A percentile compares a stretch with the other conserved stretches of the same genome.
These are phyloP conservation scores for Sebastiscus albofasciatus DNA, from an alignment of 2,797 vertebrate genomes.

Conservation along the genomic window DNA sequence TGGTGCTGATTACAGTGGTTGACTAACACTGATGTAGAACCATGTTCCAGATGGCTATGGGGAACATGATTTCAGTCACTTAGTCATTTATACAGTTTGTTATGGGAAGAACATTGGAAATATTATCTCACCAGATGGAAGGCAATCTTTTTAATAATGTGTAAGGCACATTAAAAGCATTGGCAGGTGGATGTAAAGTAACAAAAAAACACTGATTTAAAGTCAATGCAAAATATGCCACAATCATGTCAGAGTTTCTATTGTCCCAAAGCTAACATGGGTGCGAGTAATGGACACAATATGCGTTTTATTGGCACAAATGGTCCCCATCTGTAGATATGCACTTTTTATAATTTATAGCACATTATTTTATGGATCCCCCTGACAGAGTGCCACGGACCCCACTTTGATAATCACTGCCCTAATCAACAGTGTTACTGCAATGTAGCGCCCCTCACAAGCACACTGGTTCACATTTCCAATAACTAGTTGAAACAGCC, in stretches of 20 bases:
- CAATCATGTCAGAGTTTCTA: no score
- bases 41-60: not conserved
- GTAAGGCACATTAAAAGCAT: not conserved
- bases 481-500: not conserved
- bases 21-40: not conserved
- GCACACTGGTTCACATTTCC: not conserved
- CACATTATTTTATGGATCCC: no score
- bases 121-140: not conserved
- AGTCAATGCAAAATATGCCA: no score
- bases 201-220: not conserved
- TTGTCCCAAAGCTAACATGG: no score
- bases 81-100: not conserved
- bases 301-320: no score
- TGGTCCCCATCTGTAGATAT: no score
- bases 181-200: not conserved
- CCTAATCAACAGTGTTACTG: not conserved
- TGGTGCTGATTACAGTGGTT: not conserved
- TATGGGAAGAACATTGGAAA: not conserved
- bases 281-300: no score
- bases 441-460: not conserved
- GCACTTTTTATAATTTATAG: no score
- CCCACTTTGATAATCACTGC: not conserved
- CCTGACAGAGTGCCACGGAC: no score
- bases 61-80: not conserved
- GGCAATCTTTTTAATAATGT: not conserved